Evolutionary conservation across 2,797 vertebrate species (phyloP).

Genomic region (Lepus townsendii): DNA sequence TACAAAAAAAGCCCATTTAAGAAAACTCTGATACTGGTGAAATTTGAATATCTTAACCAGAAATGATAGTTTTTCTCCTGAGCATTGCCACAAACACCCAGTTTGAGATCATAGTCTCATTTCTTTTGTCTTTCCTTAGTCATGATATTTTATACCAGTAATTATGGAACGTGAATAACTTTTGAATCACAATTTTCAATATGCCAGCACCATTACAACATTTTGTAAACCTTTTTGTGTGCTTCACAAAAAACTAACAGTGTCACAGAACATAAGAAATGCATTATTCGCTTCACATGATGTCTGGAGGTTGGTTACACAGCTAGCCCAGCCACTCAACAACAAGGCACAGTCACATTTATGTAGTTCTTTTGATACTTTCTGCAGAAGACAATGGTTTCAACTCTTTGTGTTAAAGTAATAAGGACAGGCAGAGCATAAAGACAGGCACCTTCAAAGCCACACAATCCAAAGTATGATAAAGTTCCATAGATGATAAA

Average conservation of each 20-base stretch:
- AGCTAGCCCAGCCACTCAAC: background rate
- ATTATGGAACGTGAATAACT: background rate
- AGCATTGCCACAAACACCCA: background rate
- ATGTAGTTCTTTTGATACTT: background rate
- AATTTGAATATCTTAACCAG: constrained; percentile 9
- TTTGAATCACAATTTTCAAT: background rate
- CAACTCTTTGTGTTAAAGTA: background rate
- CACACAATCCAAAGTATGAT: background rate
- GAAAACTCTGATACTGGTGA: background rate
- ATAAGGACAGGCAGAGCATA: background rate
- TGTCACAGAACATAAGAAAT: background rate
- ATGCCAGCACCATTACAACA: background rate
- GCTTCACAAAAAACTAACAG: background rate
- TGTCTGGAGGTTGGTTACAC: background rate
- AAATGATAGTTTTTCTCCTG: background rate
- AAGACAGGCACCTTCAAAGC: background rate
- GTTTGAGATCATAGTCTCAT: background rate
- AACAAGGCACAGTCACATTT: background rate
- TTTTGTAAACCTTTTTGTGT: background rate
- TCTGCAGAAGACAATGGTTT: background rate
- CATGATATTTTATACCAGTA: background rate
- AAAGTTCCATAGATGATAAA: background rate
- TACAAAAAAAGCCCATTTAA: background rate
- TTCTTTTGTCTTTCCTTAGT: background rate
- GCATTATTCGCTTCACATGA: background rate